These are phyloP conservation scores for Monochamus saltuarius DNA, from an alignment of 1,140 invertebrate genomes.

Conservation along the genomic window DNA sequence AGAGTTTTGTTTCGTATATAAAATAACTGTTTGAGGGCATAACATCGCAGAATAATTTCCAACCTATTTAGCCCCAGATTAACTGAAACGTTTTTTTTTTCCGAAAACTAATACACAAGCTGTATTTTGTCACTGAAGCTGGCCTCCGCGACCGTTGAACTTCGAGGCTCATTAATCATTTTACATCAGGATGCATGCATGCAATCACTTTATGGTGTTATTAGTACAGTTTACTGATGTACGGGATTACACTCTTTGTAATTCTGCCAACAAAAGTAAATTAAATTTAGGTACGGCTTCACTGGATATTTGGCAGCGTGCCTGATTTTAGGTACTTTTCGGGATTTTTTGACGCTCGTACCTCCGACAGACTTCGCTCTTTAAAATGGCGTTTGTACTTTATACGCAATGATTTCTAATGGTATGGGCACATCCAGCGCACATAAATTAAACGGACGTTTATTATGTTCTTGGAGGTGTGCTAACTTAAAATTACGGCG, in stretches of 20 bases:
- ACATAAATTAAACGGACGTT: conserved; percentile 1
- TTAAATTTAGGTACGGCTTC: conserved; percentile 20
- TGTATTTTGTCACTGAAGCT: too few relatives aligned
- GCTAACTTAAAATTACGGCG: conserved; percentile 9
- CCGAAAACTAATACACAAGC: too few relatives aligned
- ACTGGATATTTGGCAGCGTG: conserved; percentile 10
- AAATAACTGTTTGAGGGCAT: too few relatives aligned
- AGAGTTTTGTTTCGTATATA: too few relatives aligned
- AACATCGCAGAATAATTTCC: too few relatives aligned
- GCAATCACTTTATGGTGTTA: conserved; percentile 16
- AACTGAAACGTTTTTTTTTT: too few relatives aligned
- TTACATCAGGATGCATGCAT: background rate
- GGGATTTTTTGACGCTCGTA: background rate
- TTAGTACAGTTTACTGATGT: conserved; percentile 6
- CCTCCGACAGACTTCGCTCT: conserved; percentile 1
- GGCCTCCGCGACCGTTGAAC: too few relatives aligned
- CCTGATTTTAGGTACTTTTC: background rate
- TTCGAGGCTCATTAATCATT: conserved; percentile 13
- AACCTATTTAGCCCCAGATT: too few relatives aligned
- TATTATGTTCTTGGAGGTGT: conserved; percentile 13
- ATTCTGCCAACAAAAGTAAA: conserved; percentile 19
- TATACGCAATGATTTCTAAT: conserved; percentile 2
- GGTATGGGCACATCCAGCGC: background rate
- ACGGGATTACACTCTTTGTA: conserved; percentile 5
- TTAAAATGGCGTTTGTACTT: conserved; percentile 1